Evolutionary conservation across 2,113 vertebrate genomes (phyloP), one percentile per base, ranked within the genome.

Genomic region (Dermatemys mawii): DNA sequence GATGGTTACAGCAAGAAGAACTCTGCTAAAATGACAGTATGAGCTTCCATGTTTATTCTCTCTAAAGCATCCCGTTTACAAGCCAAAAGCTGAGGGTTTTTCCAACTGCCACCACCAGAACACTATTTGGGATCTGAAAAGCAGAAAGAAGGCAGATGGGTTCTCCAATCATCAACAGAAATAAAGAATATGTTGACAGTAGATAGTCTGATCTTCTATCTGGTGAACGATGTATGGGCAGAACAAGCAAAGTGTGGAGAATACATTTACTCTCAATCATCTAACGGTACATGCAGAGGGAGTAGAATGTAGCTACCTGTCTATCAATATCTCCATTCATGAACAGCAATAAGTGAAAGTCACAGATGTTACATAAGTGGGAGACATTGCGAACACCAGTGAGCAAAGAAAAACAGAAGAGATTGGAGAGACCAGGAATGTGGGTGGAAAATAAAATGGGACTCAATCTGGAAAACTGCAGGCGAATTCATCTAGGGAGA

Each of bases 61-160:
- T 32, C 38, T 46, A 24, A 53, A 82, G 44, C 0, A 17, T 19
- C 46, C 0, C 0, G 26, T 63, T 83, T 48, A 1, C 79, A 19
- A 14, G 6, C 3, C 73, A 48, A 27, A 38, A 53, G 50, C 6
- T 29, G 57, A 80, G 17, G 27, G 35, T 8, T 26, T n/a, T 41
- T 83, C 19, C 53, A 50, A 41, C 60, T 70, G 2, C 2, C 48
- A 41, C 29, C 44, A 22, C 48, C 1, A 0, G 0, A 0, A 24
- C 10, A 3, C 11, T 85, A 46, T 10, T 1, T 19, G 54, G 81
- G 27, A 44, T 8, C 60, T 14, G 13, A 73, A 81, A 78, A n/a
- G n/a, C n/a, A n/a, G n/a, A n/a, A n/a, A n/a, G n/a, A n/a, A n/a
- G n/a, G n/a, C n/a, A n/a, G n/a, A n/a, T n/a, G n/a, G n/a, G n/a